Conservation (phyloP, 2,797 vertebrate genomes). For the Ptychadena robeensis region DNA sequence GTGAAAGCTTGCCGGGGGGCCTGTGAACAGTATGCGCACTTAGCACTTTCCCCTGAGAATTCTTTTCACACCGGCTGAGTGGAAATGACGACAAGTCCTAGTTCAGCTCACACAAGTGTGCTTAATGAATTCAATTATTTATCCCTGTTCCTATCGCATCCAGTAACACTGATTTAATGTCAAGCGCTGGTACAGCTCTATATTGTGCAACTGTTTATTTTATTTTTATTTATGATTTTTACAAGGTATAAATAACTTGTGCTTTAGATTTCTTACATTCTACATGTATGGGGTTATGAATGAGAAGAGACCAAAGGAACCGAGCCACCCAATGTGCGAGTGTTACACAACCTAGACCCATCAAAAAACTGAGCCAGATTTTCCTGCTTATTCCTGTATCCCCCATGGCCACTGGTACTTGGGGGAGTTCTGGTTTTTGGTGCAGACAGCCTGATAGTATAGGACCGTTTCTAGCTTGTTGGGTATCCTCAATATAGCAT, state of each 20-base stretch:
- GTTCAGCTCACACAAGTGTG: constrained; percentile 56
- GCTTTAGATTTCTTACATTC: no score
- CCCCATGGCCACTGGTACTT: no score
- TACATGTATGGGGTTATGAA: no score
- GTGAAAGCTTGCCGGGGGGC: background rate
- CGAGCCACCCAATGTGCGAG: no score
- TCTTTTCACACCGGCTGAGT: constrained; percentile 38
- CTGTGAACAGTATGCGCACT: background rate
- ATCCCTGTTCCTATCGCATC: constrained; percentile 22
- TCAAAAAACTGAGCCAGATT: no score
- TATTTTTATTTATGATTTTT: background rate
- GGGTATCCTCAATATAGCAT: no score
- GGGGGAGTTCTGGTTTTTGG: no score
- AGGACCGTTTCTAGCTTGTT: no score
- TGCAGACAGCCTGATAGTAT: no score
- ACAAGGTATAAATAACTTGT: background rate
- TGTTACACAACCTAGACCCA: no score
- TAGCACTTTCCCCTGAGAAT: background rate
- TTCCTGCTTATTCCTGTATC: no score
- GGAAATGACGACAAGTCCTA: constrained; percentile 59
- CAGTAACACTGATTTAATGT: constrained; percentile 26
- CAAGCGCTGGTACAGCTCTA: background rate
- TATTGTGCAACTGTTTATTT: background rate
- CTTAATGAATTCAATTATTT: constrained; percentile 41
- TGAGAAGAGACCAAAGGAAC: no score